Evolutionary conservation across 37 sponge, comb jelly and placozoan species (phyloP).

Genomic region (Beroe forskalii): DNA sequence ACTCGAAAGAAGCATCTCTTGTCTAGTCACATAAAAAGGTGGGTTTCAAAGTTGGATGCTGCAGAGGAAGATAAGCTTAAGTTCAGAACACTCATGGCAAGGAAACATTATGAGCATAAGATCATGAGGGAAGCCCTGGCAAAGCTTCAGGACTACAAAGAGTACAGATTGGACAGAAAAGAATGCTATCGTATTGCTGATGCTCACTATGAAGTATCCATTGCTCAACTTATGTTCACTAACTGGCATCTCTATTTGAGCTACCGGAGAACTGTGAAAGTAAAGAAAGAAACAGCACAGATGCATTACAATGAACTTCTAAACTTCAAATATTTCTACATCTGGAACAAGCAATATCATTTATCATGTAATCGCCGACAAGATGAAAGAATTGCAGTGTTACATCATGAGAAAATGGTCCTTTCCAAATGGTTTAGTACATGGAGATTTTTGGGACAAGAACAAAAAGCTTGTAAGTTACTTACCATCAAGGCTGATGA

Average conservation of each 20-base stretch:
- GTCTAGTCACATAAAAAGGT: background rate
- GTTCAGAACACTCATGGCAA: conserved; percentile 31
- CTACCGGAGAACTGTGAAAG: conserved; percentile 19
- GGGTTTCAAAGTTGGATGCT: background rate
- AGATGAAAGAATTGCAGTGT: conserved; percentile 45
- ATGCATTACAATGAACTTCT: conserved; percentile 13
- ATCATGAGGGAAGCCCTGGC: background rate
- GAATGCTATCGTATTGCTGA: conserved; percentile 27
- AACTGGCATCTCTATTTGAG: conserved; percentile 51
- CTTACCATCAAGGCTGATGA: background rate
- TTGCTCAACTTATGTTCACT: background rate
- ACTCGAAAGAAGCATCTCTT: background rate
- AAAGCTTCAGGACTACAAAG: background rate
- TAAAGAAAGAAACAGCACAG: conserved; percentile 37
- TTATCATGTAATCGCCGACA: conserved; percentile 11
- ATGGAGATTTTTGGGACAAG: background rate
- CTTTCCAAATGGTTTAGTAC: background rate
- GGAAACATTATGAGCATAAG: conserved; percentile 39
- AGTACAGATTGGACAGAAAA: conserved; percentile 22
- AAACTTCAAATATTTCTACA: conserved; percentile 51
- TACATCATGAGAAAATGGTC: background rate
- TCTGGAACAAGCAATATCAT: background rate
- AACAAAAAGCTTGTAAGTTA: background rate
- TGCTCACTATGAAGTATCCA: background rate
- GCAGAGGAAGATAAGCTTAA: conserved; percentile 36